A percentile compares a stretch with the other conserved stretches of the same genome.
Conservation (phyloP, 2,797 vertebrate genomes). For the Alfaro cultratus region DNA sequence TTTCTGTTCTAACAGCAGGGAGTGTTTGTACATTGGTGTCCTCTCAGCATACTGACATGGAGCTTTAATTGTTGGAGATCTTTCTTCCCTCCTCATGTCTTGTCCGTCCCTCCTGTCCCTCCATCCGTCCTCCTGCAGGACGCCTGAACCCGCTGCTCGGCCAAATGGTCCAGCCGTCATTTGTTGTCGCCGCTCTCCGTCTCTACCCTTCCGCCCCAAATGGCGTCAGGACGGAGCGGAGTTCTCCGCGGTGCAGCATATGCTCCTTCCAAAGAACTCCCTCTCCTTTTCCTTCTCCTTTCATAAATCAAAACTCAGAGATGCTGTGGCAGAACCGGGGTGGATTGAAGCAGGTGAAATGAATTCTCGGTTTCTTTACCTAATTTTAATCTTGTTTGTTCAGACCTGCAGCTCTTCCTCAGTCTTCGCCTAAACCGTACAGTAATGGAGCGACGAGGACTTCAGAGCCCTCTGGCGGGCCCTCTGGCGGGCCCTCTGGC, state of each 20-base stretch:
- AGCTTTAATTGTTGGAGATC: conserved; percentile 16
- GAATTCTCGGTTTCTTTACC: conserved; percentile 7
- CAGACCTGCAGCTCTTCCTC: conserved; percentile 52
- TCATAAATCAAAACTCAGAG: conserved; percentile 42
- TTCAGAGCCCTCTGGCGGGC: conserved; percentile 20
- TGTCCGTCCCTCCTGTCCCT: conserved; percentile 35
- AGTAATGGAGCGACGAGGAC: conserved; percentile 37
- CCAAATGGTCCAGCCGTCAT: conserved; percentile 65
- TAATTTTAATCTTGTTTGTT: conserved; percentile 9
- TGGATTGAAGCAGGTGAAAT: conserved; percentile 1
- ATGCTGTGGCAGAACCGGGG: neutral
- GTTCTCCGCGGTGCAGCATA: conserved; percentile 62
- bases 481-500: too few species aligned
- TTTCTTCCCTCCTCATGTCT: conserved; percentile 16
- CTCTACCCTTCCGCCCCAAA: conserved; percentile 55
- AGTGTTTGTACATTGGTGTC: conserved; percentile 10
- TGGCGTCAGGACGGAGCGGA: conserved; percentile 63
- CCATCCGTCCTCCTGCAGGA: conserved; percentile 60
- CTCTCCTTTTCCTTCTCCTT: conserved; percentile 50
- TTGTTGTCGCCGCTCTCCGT: conserved; percentile 50
- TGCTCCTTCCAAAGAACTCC: conserved; percentile 54
- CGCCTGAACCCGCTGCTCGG: conserved; percentile 63
- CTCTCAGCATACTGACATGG: conserved; percentile 17
- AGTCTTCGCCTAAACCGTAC: conserved; percentile 34
- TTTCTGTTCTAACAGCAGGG: conserved; percentile 16